Evolutionary conservation across 2,888 invertebrate species (phyloP), one percentile per base, ranked within the genome.

Genomic region (Tolmerus cingulatus): DNA sequence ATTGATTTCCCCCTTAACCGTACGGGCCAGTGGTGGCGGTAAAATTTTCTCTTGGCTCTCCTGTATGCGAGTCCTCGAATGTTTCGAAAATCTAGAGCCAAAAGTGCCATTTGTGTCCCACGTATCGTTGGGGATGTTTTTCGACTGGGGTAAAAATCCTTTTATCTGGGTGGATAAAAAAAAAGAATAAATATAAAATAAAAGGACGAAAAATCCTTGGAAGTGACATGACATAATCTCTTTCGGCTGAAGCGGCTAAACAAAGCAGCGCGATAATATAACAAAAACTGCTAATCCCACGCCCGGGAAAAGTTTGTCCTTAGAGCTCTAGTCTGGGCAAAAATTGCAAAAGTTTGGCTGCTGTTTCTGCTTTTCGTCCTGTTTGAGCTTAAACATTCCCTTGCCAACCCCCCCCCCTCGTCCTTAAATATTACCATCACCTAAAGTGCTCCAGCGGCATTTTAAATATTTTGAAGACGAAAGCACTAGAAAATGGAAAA

Each of bases 381-480:
- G 27, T 74, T 30, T 34, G 4, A 7, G 37, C 34, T 76, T 76
- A 37, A 76, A 30, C 37, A 30, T 19, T 3, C 27, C 23, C 27
- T 4, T 9, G 0, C 27, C 37, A 0, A 3, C 23, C 2, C 12
- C 37, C 1, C 19, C 37, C n/a, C 27, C n/a, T 34, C 27, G 0
- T n/a, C 76, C 37, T 5, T 76, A 37, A n/a, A n/a, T n/a, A n/a
- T n/a, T 76, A 37, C 8, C 27, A 4, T 12, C 14, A 66, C 2
- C 23, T 66, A 66, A 23, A 66, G 66, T 66, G 19, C 66, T 34
- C 14, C 51, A 27, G 79, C 79, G 51, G 66, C 23, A 23, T 66
- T 51, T 79, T 79, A 79, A 79, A 79, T 27, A 51, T 79, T 79
- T 79, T 79, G 51, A 79, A 79, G 79, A 46, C 79, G 79, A 79